phyloP scores from a whole-genome alignment of 2,888 invertebrate species.

The Masnerella sp. region DNA sequence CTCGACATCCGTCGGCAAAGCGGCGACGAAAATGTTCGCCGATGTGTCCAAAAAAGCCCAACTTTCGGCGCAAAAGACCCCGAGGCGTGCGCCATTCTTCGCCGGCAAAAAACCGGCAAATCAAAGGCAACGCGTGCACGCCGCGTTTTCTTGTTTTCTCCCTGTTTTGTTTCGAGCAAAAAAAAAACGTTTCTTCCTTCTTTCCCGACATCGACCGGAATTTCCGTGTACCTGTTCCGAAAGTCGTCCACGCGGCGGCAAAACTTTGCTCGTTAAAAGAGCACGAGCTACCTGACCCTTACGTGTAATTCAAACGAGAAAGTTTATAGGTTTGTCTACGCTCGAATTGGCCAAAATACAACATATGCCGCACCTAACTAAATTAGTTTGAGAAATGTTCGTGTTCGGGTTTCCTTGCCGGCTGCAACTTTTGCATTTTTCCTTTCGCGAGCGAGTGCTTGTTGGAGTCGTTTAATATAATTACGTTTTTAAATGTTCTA shows the following conservation, averaged over 20 bases:
- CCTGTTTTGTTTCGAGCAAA: not conserved
- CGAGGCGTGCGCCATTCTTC: slow-evolving; percentile 2
- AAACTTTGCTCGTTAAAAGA: slow-evolving; percentile 53
- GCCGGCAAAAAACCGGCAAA: slow-evolving; percentile 4
- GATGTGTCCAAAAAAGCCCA: slow-evolving; percentile 2
- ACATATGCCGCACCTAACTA: slow-evolving; percentile 13
- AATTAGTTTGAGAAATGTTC: slow-evolving; percentile 14
- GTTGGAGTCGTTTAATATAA: no score
- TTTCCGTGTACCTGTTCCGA: slow-evolving; percentile 28
- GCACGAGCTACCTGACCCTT: slow-evolving; percentile 41
- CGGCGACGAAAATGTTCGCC: not conserved
- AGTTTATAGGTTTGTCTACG: slow-evolving; percentile 28
- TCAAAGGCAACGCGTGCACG: slow-evolving; percentile 1
- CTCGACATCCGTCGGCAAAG: slow-evolving; percentile 20
- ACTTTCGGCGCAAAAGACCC: not conserved
- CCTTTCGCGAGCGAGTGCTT: no score
- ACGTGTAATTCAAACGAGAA: slow-evolving; percentile 38
- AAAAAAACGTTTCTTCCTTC: no score
- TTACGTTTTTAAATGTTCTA: no score
- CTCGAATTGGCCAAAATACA: slow-evolving; percentile 21
- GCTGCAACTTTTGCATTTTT: no score
- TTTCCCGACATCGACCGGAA: not conserved
- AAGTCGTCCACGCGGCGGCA: slow-evolving; percentile 24
- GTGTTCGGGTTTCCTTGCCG: no score
- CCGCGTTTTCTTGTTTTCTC: not conserved